Conservation (phyloP, 2,888 invertebrate species). For the Heteromyza rotundicornis region DNA sequence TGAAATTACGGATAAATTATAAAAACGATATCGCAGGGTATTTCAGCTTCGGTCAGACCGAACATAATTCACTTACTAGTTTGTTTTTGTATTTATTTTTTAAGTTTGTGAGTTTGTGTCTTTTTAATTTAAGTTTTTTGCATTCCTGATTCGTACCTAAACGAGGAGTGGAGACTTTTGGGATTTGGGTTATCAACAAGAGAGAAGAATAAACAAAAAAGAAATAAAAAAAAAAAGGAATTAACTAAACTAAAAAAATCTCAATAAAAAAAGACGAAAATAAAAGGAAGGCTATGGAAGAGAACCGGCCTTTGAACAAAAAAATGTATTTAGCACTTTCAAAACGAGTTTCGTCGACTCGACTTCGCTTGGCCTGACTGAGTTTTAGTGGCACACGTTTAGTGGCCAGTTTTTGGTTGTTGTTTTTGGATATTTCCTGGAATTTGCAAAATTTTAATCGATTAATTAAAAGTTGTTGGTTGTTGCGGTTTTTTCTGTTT, state of each 20-base stretch:
- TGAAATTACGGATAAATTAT: too few relatives aligned
- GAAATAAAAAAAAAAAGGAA: conserved; percentile 26
- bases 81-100: too few relatives aligned
- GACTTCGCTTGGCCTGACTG: too few relatives aligned
- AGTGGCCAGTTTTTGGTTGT: too few relatives aligned
- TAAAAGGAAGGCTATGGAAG: background rate
- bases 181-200: conserved; percentile 10
- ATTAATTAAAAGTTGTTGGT: conserved; percentile 13
- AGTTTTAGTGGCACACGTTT: background rate
- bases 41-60: too few relatives aligned
- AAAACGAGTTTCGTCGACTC: conserved; percentile 16
- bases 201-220: conserved; percentile 39
- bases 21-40: too few relatives aligned
- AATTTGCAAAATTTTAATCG: conserved; percentile 18
- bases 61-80: too few relatives aligned
- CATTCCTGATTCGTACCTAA: background rate
- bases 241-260: background rate
- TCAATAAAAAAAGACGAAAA: too few relatives aligned
- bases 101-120: background rate
- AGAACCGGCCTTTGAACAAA: conserved; percentile 19
- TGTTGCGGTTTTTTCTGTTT: background rate
- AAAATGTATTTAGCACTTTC: conserved; percentile 10
- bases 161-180: conserved; percentile 8
- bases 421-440: conserved; percentile 19
- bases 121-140: background rate